Base-by-base conservation (phyloP, 1,140 invertebrate species). In the Dendroctonus ponderosae region DNA sequence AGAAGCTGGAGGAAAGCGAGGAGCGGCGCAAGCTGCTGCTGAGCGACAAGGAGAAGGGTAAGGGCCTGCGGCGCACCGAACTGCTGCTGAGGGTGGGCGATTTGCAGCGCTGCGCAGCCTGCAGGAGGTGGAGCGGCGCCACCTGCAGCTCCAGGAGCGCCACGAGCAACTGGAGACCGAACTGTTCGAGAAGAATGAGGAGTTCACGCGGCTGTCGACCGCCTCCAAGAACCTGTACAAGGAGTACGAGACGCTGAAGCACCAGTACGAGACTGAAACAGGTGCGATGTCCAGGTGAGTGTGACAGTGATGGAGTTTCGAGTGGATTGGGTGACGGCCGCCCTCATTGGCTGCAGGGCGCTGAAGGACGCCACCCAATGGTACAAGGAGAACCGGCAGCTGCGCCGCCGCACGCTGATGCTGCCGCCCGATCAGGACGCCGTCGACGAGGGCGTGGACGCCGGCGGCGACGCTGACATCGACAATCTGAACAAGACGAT, bases 371-470 rank as follows among this genome's bases (percentile, higher is more conserved):
- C 84, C 0, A 80, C 83, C 2, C 79, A 89, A 79, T 90, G 89
- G 89, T 90, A 90, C 78, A 86, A 86, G 69, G 85, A 90, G 79
- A 90, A 90, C 70, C 85, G 87, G 39, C 83, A 85, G 69, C 75
- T 90, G 44, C 89, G 89, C 75, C 78, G 89, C 66, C 80, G 81
- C 51, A 89, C 87, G 41, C 82, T 87, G 14, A 82, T 84, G 7
- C 78, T 89, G 4, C 74, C 59, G 80, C 80, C 52, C 77, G 71
- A 74, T 15, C 69, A 62, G 42, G 80, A 81, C 68, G 72, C 74
- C 2, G 74, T 79, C 0, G 80, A 81, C 60, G 72, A 75, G 58
- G 77, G 75, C 5, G 73, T 72, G 0, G 83, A 82, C 59, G 79
- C 81, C 39, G 79, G 79, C 42, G 86, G 80, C 42, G 87, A 88